phyloP scores from a whole-genome alignment of 2,113 vertebrate species.

The Grallaria varia region DNA sequence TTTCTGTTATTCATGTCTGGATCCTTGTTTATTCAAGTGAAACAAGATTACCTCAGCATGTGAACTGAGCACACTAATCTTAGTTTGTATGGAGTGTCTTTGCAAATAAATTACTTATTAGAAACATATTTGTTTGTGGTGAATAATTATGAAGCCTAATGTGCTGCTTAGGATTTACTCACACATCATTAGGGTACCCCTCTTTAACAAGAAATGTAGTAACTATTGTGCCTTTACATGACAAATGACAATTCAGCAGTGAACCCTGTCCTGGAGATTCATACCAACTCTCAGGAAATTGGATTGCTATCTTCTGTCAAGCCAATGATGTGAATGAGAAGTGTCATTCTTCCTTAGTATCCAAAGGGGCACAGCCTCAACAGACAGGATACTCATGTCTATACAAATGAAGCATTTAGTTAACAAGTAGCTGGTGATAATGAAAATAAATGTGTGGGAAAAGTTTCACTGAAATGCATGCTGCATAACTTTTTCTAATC shows the following conservation, averaged over 20 bases:
- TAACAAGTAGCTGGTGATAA: background rate
- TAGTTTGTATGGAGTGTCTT: background rate
- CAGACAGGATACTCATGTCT: background rate
- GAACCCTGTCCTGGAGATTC: background rate
- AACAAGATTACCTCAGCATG: background rate
- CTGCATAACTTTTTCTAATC: background rate
- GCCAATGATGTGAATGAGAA: background rate
- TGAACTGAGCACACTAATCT: background rate
- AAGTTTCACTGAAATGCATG: background rate
- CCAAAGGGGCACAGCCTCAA: background rate
- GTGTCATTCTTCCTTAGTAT: background rate
- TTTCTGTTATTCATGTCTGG: background rate
- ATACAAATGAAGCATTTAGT: background rate
- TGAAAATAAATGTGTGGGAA: background rate
- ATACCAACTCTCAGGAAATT: background rate
- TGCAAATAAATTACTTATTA: background rate
- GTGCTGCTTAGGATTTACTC: background rate
- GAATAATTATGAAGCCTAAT: background rate
- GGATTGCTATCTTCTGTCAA: background rate
- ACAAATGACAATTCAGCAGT: background rate
- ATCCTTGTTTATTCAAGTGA: background rate
- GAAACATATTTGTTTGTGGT: background rate
- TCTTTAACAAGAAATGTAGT: background rate
- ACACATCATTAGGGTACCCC: background rate
- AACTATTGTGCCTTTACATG: background rate